These are phyloP conservation scores for Apeira syringaria DNA, from an alignment of 2,888 invertebrate species.

Conservation along the genomic window DNA sequence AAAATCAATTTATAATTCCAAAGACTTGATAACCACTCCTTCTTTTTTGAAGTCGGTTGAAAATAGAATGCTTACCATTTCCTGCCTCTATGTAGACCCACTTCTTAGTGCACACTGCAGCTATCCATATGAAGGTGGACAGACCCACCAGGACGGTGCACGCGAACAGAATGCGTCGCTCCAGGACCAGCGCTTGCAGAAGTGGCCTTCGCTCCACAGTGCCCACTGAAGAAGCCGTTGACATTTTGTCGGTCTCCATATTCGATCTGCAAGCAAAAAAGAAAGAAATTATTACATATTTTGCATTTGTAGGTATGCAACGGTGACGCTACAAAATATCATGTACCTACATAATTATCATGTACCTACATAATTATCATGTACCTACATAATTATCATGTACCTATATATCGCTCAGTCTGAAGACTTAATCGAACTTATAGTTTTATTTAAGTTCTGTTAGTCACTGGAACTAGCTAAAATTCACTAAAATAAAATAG, in stretches of 20 bases:
- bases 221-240: conserved; percentile 86
- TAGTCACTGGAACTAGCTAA: too few relatives aligned
- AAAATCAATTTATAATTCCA: too few relatives aligned
- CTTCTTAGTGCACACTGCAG: conserved; percentile 88
- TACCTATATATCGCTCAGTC: too few relatives aligned
- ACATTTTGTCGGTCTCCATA: conserved; percentile 82
- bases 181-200: conserved; percentile 86
- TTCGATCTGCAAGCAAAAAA: conserved; percentile 22
- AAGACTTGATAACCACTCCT: too few relatives aligned
- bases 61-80: conserved; percentile 61
- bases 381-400: too few relatives aligned
- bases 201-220: conserved; percentile 83
- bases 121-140: conserved; percentile 87
- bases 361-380: too few relatives aligned
- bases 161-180: conserved; percentile 88
- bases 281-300: neutral
- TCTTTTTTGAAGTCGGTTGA: too few relatives aligned
- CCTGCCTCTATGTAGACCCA: conserved; percentile 86
- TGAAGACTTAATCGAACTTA: too few relatives aligned
- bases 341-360: too few relatives aligned
- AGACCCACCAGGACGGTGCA: conserved; percentile 87
- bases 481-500: too few relatives aligned
- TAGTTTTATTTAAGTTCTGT: too few relatives aligned
- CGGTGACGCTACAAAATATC: neutral
- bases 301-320: neutral